A percentile compares a stretch with the other conserved stretches of the same genome.
These are phyloP conservation scores for Teleiodes luculella DNA, from an alignment of 2,888 invertebrate genomes.

Conservation along the genomic window DNA sequence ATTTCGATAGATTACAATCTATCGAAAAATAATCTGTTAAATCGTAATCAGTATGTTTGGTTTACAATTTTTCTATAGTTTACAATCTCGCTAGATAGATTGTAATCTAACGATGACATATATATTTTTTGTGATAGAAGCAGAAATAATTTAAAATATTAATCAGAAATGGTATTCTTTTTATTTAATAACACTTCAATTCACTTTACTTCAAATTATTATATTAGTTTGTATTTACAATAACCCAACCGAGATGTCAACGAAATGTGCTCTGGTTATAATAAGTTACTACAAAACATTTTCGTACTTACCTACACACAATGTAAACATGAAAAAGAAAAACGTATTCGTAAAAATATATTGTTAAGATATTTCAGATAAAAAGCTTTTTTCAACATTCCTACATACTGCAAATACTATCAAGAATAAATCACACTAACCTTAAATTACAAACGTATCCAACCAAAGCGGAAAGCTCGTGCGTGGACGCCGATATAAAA, in stretches of 20 bases:
- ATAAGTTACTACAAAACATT: neutral
- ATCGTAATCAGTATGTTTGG: too few species aligned
- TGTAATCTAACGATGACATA: too few species aligned
- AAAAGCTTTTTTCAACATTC: too few species aligned
- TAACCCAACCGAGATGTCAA: constrained; percentile 37
- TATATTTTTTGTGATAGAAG: too few species aligned
- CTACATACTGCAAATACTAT: too few species aligned
- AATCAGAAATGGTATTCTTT: constrained; percentile 50
- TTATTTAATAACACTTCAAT: constrained; percentile 60
- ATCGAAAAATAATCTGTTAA: too few species aligned
- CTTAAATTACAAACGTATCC: neutral
- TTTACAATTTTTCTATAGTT: too few species aligned
- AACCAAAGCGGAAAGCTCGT: neutral
- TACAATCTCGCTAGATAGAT: too few species aligned
- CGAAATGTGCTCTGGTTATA: neutral
- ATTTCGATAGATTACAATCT: too few species aligned
- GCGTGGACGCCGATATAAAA: neutral
- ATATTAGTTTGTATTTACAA: constrained; percentile 59
- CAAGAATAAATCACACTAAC: too few species aligned
- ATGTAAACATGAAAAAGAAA: neutral
- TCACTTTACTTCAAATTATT: constrained; percentile 48
- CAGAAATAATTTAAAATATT: constrained; percentile 25
- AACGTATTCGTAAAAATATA: neutral
- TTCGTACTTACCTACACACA: neutral
- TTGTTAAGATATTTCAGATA: neutral